Conservation (phyloP, 2,797 vertebrate genomes). For the Macropodus opercularis region DNA sequence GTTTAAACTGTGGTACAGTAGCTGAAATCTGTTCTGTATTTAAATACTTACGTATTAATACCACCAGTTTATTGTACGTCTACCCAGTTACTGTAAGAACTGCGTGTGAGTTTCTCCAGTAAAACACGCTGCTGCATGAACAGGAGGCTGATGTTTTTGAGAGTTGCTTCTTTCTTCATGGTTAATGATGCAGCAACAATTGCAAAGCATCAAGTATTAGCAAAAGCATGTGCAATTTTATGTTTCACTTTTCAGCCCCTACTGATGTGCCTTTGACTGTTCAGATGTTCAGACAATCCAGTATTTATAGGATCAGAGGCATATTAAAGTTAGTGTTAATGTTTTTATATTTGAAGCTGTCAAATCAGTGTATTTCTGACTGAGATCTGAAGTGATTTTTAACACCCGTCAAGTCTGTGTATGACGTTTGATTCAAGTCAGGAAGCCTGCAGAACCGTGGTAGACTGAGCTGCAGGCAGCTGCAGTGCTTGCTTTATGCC, state of each 20-base stretch:
- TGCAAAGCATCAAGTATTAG: conserved; percentile 5
- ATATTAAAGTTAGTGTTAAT: conserved; percentile 8
- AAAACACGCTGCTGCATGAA: no score
- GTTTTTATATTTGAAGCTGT: conserved; percentile 5
- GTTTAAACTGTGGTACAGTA: no score
- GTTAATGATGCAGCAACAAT: conserved; percentile 26
- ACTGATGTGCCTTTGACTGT: conserved; percentile 4
- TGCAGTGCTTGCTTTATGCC: conserved; percentile 31
- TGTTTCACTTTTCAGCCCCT: conserved; percentile 8
- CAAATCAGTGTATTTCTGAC: neutral
- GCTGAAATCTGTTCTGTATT: neutral
- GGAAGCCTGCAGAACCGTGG: conserved; percentile 10
- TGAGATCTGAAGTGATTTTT: conserved; percentile 33
- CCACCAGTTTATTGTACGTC: neutral
- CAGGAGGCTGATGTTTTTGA: conserved; percentile 1
- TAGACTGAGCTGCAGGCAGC: conserved; percentile 37
- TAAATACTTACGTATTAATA: neutral
- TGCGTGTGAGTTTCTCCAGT: neutral
- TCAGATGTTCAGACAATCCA: neutral
- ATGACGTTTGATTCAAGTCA: conserved; percentile 39
- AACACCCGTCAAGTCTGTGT: conserved; percentile 34
- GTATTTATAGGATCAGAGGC: neutral
- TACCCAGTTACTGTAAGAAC: neutral
- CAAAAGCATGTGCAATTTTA: conserved; percentile 3
- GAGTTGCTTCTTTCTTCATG: conserved; percentile 11